phyloP scores from a whole-genome alignment of 2,113 vertebrate genomes.

The Taxidea taxus region DNA sequence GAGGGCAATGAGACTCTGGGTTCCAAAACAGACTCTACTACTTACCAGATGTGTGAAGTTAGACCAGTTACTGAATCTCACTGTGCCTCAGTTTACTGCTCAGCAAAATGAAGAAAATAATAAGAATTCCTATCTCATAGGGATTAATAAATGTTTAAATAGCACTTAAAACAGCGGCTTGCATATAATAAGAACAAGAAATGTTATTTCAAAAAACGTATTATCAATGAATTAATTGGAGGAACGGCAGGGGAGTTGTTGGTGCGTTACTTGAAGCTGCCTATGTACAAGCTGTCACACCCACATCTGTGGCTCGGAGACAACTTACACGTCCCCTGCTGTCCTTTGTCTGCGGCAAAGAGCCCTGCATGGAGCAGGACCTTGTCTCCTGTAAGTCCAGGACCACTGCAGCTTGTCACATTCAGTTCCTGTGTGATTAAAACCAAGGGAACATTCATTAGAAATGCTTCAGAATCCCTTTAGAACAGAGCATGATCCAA shows the following conservation, averaged over 20 bases:
- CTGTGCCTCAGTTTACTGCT: background rate
- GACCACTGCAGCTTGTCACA: constrained; percentile 76
- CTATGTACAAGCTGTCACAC: constrained; percentile 71
- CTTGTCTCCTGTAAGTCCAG: constrained; percentile 70
- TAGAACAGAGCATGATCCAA: background rate
- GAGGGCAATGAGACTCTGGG: background rate
- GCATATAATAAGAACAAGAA: background rate
- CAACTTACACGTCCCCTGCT: constrained; percentile 76
- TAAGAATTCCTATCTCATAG: background rate
- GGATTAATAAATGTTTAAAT: background rate
- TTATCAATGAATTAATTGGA: background rate
- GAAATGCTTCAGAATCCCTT: background rate
- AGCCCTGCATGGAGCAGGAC: constrained; percentile 65
- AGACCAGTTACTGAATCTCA: background rate
- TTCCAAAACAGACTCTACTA: background rate
- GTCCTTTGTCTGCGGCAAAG: constrained; percentile 71
- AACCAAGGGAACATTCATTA: background rate
- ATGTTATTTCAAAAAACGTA: background rate
- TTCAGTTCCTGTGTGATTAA: constrained; percentile 72
- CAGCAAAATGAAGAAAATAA: constrained; percentile 18
- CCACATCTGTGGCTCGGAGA: constrained; percentile 77
- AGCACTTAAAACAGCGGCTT: background rate
- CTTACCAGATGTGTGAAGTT: background rate
- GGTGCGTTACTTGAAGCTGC: constrained; percentile 47
- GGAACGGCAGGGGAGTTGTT: background rate